Percentiles rank a stretch among this genome's conserved stretches.
These are phyloP conservation scores for Lasius platythorax DNA, from an alignment of 2,888 invertebrate species.

Conservation along the genomic window DNA sequence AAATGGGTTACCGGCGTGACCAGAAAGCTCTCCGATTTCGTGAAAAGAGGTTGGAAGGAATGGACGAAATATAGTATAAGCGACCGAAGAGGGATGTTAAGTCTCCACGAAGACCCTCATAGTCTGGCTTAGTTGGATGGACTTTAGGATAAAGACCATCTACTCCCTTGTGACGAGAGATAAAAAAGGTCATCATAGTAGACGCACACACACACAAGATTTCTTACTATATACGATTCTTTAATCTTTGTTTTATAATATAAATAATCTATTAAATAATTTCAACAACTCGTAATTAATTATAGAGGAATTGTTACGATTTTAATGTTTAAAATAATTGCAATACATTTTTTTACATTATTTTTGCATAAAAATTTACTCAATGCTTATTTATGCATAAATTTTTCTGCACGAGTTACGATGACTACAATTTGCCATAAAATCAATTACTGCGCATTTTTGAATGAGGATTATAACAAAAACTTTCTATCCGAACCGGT, in stretches of 20 bases:
- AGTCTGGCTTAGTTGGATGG: slow-evolving; percentile 9
- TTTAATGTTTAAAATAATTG: neutral
- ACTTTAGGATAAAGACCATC: slow-evolving; percentile 8
- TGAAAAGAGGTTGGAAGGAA: slow-evolving; percentile 59
- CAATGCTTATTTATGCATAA: neutral
- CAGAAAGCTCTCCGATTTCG: slow-evolving; percentile 49
- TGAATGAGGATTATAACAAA: slow-evolving; percentile 12
- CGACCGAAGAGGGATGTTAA: slow-evolving; percentile 5
- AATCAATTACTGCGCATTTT: slow-evolving; percentile 18
- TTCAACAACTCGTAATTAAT: neutral
- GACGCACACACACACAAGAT: neutral
- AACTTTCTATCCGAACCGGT: slow-evolving; percentile 14
- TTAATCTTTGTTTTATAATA: neutral
- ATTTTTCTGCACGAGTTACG: neutral
- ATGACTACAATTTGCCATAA: neutral
- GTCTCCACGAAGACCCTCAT: slow-evolving; percentile 13
- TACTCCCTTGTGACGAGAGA: neutral
- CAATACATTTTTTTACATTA: neutral
- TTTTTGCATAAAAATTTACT: neutral
- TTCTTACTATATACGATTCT: neutral
- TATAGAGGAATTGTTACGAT: neutral
- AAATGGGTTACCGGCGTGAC: slow-evolving; percentile 64
- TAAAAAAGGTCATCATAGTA: neutral
- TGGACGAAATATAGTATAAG: slow-evolving; percentile 38
- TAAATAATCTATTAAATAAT: slow-evolving; percentile 4